Base-by-base conservation (phyloP, 1,140 invertebrate species). In the Drosophila nasuta region DNA sequence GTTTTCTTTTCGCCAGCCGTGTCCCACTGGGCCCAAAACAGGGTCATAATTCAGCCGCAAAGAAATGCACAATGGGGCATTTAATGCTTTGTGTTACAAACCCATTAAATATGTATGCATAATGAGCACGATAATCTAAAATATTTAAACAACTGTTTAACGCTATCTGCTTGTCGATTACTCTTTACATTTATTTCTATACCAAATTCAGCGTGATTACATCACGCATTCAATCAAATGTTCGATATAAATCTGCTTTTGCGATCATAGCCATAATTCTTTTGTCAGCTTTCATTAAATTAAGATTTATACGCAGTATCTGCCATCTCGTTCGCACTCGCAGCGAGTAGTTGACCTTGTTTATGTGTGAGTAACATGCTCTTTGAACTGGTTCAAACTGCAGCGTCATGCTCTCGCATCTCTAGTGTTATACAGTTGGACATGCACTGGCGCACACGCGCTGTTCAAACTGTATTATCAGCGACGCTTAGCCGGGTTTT, bases 381-480 rank as follows among this genome's bases (percentile, higher is more conserved):
- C 35, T 54, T 60, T 69, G 58, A 75, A 63, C 72, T 75, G 67
- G 72, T 45, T 75, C 72, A 58, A 41, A 49, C 43, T 33, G 45
- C 52, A 66, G 25, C 7, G 51, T 25, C 25, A 25, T 5, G 25
- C 28, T 48, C 28, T 48, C 52, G 8, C 49, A 71, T 64, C 74
- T 76, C 38, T 65, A 28, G 5, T 49, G 20, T 10, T 10, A 3
- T 2, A 63, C 58, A 58, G 74, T 65, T 76, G 52, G 38, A 17
- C 33, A 48, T 0, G 56, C 20, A 5, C 60, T 38, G n/a, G 41
- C 1, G 28, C 2, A 45, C 28, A 28, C 0, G 28, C 2, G 45
- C 28, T 30, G 28, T 7, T 15, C 15, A 87, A 87, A 87, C 82
- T 87, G 79, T 87, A 65, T 86, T 85, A 85, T 85, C 81, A 85